Percentiles rank a stretch among this genome's conserved stretches.
Conservation (phyloP, 2,797 vertebrate genomes). For the Argya squamiceps region DNA sequence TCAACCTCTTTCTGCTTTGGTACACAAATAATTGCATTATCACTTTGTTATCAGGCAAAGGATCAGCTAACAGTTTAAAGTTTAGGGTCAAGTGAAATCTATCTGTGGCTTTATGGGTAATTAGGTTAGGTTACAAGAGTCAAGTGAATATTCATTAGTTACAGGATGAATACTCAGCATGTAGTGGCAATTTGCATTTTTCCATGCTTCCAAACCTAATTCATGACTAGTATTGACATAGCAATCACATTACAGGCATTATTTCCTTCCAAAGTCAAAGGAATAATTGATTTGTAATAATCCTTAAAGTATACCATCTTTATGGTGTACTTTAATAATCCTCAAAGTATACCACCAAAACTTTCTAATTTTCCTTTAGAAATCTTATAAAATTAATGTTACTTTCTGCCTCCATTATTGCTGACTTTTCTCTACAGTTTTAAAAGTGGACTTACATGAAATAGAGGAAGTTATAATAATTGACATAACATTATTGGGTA, state of each 20-base stretch:
- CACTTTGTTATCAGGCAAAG: constrained; percentile 49
- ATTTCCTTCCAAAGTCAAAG: not conserved
- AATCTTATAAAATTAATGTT: not conserved
- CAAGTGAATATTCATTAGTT: constrained; percentile 70
- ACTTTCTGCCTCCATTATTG: not conserved
- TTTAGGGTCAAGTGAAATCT: constrained; percentile 72
- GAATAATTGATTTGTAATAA: constrained; percentile 39
- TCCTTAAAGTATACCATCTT: not conserved
- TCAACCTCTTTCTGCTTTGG: constrained; percentile 29
- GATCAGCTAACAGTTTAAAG: constrained; percentile 57
- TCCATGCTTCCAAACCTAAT: constrained; percentile 33
- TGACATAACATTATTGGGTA: not conserved
- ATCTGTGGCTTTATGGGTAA: constrained; percentile 64
- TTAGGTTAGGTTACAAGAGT: constrained; percentile 67
- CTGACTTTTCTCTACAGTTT: not conserved
- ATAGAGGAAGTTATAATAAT: not conserved
- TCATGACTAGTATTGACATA: constrained; percentile 22
- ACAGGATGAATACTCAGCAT: constrained; percentile 56
- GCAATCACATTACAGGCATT: constrained; percentile 26
- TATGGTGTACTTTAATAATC: too few species aligned
- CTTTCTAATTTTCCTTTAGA: not conserved
- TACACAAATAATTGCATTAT: constrained; percentile 56
- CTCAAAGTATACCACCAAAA: not conserved
- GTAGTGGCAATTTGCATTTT: constrained; percentile 52
- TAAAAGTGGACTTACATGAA: not conserved